phyloP scores from a whole-genome alignment of 1,140 invertebrate genomes.

The Bombyx mandarina region DNA sequence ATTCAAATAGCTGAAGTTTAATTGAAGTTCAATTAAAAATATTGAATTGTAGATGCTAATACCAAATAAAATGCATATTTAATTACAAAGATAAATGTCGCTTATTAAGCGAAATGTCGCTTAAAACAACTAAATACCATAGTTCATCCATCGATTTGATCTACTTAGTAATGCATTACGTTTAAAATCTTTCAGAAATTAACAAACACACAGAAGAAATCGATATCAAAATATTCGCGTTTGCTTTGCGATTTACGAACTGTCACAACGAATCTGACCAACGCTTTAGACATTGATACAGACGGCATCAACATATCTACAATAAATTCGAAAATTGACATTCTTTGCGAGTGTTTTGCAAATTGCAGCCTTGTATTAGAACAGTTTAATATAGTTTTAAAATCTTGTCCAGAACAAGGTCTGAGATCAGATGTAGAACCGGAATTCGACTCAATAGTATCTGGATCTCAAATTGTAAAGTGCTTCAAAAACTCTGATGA shows the following conservation, averaged over 20 bases:
- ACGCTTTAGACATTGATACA: conserved; percentile 50
- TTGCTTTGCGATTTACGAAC: conserved; percentile 62
- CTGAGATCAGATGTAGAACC: conserved; percentile 31
- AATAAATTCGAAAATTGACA: conserved; percentile 29
- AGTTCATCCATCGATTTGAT: neutral
- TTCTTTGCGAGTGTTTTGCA: conserved; percentile 66
- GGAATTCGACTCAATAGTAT: conserved; percentile 45
- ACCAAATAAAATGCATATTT: too few species aligned
- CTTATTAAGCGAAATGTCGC: neutral
- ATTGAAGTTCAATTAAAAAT: too few species aligned
- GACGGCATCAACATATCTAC: conserved; percentile 32
- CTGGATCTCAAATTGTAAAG: conserved; percentile 62
- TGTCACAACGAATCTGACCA: conserved; percentile 51
- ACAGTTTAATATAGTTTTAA: conserved; percentile 73
- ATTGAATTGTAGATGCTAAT: too few species aligned
- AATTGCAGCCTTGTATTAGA: conserved; percentile 69
- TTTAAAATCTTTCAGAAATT: conserved; percentile 44
- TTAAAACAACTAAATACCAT: neutral
- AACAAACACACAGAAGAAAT: conserved; percentile 67
- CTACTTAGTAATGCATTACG: neutral
- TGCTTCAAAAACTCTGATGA: conserved; percentile 66
- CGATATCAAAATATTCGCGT: conserved; percentile 64
- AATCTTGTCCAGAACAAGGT: conserved; percentile 72
- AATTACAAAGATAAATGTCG: too few species aligned
- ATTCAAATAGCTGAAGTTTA: too few species aligned